Percentiles rank a stretch among this genome's conserved stretches.
These are phyloP conservation scores for Pardosa pseudoannulata DNA, from an alignment of 2,888 invertebrate genomes.

Conservation along the genomic window DNA sequence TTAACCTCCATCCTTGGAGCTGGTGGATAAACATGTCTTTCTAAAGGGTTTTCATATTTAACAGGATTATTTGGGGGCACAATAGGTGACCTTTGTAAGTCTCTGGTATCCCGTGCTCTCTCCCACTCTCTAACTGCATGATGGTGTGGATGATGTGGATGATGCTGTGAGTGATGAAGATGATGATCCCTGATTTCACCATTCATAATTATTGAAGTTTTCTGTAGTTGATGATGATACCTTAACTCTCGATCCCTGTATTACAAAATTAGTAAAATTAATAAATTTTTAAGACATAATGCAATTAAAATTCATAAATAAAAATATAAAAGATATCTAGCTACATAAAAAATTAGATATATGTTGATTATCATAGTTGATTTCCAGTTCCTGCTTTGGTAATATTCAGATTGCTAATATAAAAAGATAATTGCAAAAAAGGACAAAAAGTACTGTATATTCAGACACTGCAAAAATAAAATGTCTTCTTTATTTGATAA, in stretches of 20 bases:
- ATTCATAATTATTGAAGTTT: constrained; percentile 58
- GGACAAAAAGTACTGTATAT: too few species aligned
- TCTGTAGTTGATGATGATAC: constrained; percentile 64
- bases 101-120: constrained; percentile 24
- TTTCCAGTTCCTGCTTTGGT: too few species aligned
- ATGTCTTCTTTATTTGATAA: too few species aligned
- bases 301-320: too few species aligned
- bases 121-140: constrained; percentile 50
- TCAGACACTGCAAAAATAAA: too few species aligned
- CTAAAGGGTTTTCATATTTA: constrained; percentile 58
- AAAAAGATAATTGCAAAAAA: too few species aligned
- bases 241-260: constrained; percentile 59
- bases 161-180: constrained; percentile 35
- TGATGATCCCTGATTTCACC: constrained; percentile 69
- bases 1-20: constrained; percentile 47
- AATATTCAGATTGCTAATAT: too few species aligned
- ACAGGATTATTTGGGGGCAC: constrained; percentile 40
- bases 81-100: constrained; percentile 9
- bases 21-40: constrained; percentile 37
- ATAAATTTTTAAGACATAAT: too few species aligned
- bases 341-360: too few species aligned
- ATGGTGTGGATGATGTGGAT: constrained; percentile 33
- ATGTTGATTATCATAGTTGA: too few species aligned
- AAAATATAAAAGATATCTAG: too few species aligned
- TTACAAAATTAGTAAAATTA: too few species aligned